Base-by-base conservation (phyloP, 1,140 invertebrate genomes). In the Copidosoma floridanum region DNA sequence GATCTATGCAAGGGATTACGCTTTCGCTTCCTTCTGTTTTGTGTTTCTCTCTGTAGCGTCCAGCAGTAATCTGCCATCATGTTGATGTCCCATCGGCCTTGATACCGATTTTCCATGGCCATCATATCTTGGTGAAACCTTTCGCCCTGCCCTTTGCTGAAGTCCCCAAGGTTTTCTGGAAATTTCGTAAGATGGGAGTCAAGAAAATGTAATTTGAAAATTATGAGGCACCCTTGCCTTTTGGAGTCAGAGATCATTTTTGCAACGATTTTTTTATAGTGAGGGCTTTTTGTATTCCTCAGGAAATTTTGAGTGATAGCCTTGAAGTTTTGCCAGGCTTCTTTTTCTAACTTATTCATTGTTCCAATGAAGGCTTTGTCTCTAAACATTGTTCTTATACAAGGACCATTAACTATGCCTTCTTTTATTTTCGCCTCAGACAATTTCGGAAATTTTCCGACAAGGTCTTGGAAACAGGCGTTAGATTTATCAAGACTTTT, bases 111-210 rank as follows among this genome's bases (percentile, higher is more conserved):
- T 72, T 67, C 58, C 65, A 74, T 68, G 23, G 35, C 32, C 14
- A 40, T 54, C 10, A 73, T 61, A 65, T 75, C 70, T 62, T 75
- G 67, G 48, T 73, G 66, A 41, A 73, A 70, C 20, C 69, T 57
- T 61, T 72, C 61, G 14, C 65, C 69, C 47, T 75, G 69, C 61
- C 66, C 64, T 44, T 64, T 59, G 53, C 61, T 64, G n/a, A 62
- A 47, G 55, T 65, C 61, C 20, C 66, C 61, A 29, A 63, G 24
- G 55, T 66, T 70, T 57, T 63, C 57, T 35, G 64, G 43, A 23
- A 61, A 65, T 8, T 40, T 26, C 7, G 61, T 26, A 38, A 47
- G 8, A 44, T 57, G 29, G 12, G 16, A 57, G n/a, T 47, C n/a
- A 5, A 47, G 27, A 21, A 57, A 57, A 18, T 57, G 40, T 12